Conservation (phyloP, 2,888 invertebrate genomes). For the Acronicta psi region DNA sequence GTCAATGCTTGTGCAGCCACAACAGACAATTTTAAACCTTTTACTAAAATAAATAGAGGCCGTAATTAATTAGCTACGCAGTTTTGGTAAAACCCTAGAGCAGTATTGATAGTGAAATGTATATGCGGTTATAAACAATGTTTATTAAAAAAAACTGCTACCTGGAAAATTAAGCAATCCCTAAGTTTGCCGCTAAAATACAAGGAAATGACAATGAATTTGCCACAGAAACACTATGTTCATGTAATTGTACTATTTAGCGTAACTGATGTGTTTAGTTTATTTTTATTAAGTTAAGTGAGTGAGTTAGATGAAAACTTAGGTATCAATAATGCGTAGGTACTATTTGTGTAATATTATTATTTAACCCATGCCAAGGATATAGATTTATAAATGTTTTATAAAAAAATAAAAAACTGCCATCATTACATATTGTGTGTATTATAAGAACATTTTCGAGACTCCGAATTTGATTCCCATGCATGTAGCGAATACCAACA, state of each 20-base stretch:
- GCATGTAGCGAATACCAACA: too few relatives aligned
- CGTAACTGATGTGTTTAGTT: not conserved
- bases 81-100: conserved; percentile 51
- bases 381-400: too few relatives aligned
- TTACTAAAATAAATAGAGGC: conserved; percentile 53
- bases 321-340: too few relatives aligned
- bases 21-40: conserved; percentile 72
- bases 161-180: conserved; percentile 78
- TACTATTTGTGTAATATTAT: too few relatives aligned
- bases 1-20: conserved; percentile 59
- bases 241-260: not conserved
- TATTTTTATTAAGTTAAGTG: too few relatives aligned
- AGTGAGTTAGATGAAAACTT: too few relatives aligned
- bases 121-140: conserved; percentile 61
- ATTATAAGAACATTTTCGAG: too few relatives aligned
- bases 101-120: conserved; percentile 64
- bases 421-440: too few relatives aligned
- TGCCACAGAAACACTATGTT: not conserved
- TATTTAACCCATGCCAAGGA: too few relatives aligned
- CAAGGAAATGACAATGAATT: conserved; percentile 62
- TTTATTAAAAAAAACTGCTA: conserved; percentile 67
- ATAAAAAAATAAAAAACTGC: too few relatives aligned
- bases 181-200: conserved; percentile 47
- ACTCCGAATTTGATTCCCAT: too few relatives aligned
- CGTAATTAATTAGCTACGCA: conserved; percentile 33